A percentile compares a stretch with the other conserved stretches of the same genome.
Conservation (phyloP, 2,797 vertebrate genomes). For the Astyanax mexicanus region DNA sequence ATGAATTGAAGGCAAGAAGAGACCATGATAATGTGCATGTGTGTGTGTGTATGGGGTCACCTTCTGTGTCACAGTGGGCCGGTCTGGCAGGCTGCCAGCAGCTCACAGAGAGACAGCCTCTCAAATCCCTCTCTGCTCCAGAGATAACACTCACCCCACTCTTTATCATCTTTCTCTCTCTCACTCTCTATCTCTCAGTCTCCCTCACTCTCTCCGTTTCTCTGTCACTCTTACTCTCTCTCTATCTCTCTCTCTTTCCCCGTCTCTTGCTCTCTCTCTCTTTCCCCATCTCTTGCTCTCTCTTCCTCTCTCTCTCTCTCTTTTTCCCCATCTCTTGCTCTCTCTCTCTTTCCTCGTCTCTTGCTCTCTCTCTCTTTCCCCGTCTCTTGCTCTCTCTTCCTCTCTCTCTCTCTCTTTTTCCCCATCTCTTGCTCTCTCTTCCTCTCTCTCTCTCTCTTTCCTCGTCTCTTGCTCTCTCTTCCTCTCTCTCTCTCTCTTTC, state of each 20-base stretch:
- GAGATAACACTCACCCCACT: conserved; percentile 14
- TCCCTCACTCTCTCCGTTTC: no score
- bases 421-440: no score
- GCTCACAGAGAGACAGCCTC: conserved; percentile 2
- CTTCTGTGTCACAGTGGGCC: conserved; percentile 2
- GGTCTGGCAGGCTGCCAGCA: conserved; percentile 2
- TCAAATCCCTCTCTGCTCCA: conserved; percentile 17
- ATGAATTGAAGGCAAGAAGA: not conserved
- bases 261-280: not conserved
- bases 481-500: no score
- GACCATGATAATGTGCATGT: not conserved
- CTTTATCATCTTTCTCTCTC: conserved; percentile 1
- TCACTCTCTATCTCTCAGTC: not conserved
- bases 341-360: not conserved
- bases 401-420: no score
- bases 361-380: not conserved
- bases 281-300: not conserved
- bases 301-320: not conserved
- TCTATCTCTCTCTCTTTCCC: not conserved
- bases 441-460: no score
- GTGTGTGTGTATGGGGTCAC: conserved; percentile 16
- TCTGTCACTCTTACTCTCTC: no score
- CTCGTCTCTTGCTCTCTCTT: no score
- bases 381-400: no score
- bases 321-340: not conserved